These are phyloP conservation scores for Gallinago stenura DNA, from an alignment of 2,797 vertebrate genomes.

Conservation along the genomic window DNA sequence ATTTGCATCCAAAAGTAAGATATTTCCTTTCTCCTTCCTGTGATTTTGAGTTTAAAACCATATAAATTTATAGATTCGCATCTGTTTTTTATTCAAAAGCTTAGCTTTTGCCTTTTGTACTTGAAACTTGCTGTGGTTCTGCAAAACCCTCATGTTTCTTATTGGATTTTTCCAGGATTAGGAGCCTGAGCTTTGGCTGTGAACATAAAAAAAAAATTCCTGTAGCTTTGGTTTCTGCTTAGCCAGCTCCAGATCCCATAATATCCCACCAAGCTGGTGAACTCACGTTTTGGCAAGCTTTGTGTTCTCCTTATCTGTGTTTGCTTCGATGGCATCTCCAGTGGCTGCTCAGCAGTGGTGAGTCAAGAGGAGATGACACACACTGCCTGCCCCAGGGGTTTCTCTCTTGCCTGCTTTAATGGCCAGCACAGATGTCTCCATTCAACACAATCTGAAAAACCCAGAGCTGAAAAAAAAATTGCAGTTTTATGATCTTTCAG, in stretches of 20 bases:
- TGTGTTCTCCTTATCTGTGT: not conserved
- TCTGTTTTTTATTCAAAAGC: not conserved
- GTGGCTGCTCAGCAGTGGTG: not conserved
- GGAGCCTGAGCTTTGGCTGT: not conserved
- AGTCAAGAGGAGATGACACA: not conserved
- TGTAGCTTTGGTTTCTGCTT: not conserved
- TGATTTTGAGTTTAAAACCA: not conserved
- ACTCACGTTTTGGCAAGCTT: not conserved
- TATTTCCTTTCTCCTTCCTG: not conserved
- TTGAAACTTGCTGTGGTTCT: not conserved
- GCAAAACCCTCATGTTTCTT: not conserved
- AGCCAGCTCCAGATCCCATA: not conserved
- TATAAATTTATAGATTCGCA: not conserved
- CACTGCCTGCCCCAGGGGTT: not conserved
- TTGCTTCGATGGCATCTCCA: not conserved
- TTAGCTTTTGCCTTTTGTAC: not conserved
- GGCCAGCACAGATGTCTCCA: not conserved
- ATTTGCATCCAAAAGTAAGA: not conserved
- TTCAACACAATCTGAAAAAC: not conserved
- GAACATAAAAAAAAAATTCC: not conserved
- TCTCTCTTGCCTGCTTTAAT: not conserved
- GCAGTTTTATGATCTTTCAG: not conserved
- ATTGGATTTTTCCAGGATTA: not conserved
- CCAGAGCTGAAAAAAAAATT: not conserved
- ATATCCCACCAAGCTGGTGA: not conserved